Evolutionary conservation across 2,113 vertebrate genomes (phyloP), one percentile per base, ranked within the genome.

Genomic region (Phylloscopus whistleri): DNA sequence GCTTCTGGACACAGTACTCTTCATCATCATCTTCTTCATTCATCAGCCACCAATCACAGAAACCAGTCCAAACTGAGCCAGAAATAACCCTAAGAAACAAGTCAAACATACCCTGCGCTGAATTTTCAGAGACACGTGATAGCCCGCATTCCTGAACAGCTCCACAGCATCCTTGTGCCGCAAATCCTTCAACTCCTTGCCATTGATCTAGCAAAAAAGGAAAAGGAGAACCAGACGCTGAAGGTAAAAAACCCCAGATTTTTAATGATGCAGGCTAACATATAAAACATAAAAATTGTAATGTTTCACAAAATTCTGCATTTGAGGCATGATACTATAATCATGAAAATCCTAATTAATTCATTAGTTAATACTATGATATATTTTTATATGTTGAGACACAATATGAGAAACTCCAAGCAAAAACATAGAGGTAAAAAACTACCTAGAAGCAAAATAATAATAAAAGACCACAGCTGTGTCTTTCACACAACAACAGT

Each of bases 141-240:
- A 98, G 72, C 99, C 99, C 7, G 99, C 98, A 3, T 97, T 98
- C 90, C 98, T 98, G 96, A 99, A 99, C 72, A 99, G 97, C 3
- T 99, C 98, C 95, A 99, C 99, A 15, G 98, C 98, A 43, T 98
- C 97, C 92, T 89, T 96, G 89, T 99, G 99, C 44, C 97, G 96
- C 85, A 98, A 96, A 68, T 98, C 97, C 97, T 98, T 98, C 88
- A 99, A 95, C 81, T 96, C 97, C 44, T 92, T 83, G 39, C 99
- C 99, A 59, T 99, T 99, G 75, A 99, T 98, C 99, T 99, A 95
- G 51, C 64, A 73, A 88, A 85, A 90, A 72, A 60, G 10, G 14
- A 91, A 94, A 94, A 81, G 30, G 52, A 82, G 17, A 95, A 90
- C 8, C 44, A 88, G 33, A 41, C 68, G 52, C 82, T 90, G 31